Conservation (phyloP, 2,797 vertebrate species). For the Ficedula albicollis region DNA sequence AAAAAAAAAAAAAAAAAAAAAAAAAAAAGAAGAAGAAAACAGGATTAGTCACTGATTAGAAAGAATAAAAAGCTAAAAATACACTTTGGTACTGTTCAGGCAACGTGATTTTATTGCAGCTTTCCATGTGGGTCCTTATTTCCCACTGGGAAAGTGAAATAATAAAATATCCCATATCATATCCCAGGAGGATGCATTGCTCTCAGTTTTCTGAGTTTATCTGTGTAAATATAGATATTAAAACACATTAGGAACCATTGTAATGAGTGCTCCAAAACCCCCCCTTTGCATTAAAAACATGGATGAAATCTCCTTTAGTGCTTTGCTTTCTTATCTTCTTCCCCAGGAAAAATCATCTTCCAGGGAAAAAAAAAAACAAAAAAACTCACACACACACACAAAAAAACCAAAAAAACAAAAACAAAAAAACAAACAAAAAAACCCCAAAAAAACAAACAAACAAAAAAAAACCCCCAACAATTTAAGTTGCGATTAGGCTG, state of each 20-base stretch:
- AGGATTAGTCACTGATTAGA: neutral
- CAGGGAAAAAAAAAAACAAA: too few species aligned
- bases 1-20: neutral
- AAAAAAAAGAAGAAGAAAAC: neutral
- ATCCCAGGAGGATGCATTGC: neutral
- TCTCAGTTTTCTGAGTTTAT: neutral
- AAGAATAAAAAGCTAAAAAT: neutral
- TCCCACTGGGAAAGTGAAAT: neutral
- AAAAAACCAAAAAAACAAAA: neutral
- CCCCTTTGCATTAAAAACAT: neutral
- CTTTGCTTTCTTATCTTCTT: neutral
- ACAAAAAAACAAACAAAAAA: too few species aligned
- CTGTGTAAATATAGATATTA: neutral
- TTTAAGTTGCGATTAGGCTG: too few species aligned
- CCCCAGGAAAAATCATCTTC: neutral
- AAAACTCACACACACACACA: too few species aligned
- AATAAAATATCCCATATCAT: neutral
- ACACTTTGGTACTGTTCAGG: neutral
- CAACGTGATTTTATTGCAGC: neutral
- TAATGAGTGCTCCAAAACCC: neutral
- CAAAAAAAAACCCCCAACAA: too few species aligned
- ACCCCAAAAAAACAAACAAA: too few species aligned
- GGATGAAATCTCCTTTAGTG: neutral
- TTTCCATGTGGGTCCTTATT: neutral
- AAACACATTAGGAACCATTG: accelerated